These are phyloP conservation scores for Apis dorsata DNA, from an alignment of 1,140 invertebrate genomes.

Conservation along the genomic window DNA sequence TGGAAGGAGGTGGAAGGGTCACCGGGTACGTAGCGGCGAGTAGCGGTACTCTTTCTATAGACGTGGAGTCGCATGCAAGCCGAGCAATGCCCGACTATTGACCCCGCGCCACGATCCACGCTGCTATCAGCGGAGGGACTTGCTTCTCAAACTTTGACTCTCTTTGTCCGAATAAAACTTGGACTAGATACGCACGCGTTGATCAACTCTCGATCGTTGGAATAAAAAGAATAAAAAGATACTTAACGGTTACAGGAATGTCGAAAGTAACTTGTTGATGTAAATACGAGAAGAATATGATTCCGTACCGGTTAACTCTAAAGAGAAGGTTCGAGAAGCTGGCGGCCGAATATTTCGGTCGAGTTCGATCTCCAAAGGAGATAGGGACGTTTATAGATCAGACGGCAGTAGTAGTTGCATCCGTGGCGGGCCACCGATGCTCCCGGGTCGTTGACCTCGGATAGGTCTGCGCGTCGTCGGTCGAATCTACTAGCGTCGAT, in stretches of 20 bases:
- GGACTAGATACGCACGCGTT: no score
- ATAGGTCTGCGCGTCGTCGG: slow-evolving; percentile 39
- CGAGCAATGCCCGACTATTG: slow-evolving; percentile 76
- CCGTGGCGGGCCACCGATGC: slow-evolving; percentile 22
- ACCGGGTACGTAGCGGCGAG: slow-evolving; percentile 73
- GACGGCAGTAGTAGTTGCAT: neutral
- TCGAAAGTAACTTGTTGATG: neutral
- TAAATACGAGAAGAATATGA: neutral
- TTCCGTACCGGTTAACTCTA: no score
- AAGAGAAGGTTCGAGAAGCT: neutral
- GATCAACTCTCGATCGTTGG: neutral
- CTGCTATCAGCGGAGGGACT: slow-evolving; percentile 20
- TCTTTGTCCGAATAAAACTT: neutral
- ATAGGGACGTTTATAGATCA: slow-evolving; percentile 21
- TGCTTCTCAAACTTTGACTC: slow-evolving; percentile 12
- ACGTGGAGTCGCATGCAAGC: slow-evolving; percentile 71
- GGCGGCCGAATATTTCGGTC: neutral
- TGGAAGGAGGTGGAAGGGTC: slow-evolving; percentile 61
- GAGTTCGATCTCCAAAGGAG: neutral
- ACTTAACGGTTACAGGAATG: neutral
- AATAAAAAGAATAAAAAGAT: neutral
- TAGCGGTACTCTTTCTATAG: slow-evolving; percentile 79
- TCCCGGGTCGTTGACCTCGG: slow-evolving; percentile 57
- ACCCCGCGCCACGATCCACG: slow-evolving; percentile 66
- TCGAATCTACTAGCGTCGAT: slow-evolving; percentile 28